phyloP scores from a whole-genome alignment of 1,140 invertebrate genomes.

The Drosophila neocordata region DNA sequence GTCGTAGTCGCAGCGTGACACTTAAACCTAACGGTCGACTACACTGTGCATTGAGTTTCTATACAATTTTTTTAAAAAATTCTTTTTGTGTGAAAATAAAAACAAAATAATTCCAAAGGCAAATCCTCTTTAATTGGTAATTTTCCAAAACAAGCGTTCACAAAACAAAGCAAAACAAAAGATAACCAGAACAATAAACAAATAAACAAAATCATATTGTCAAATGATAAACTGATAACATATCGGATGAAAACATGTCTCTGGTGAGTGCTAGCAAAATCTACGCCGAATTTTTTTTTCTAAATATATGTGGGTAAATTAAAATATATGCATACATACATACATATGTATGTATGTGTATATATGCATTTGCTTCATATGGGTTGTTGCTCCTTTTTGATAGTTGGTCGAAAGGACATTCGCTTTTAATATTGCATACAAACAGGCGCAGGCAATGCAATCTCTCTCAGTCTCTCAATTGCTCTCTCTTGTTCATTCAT shows the following conservation, averaged over 20 bases:
- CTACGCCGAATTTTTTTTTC: not conserved
- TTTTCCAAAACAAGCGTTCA: too few relatives aligned
- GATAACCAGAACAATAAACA: not conserved
- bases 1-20: constrained; percentile 49
- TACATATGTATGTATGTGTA: too few relatives aligned
- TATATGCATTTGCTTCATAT: not conserved
- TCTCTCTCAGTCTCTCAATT: not conserved
- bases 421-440: constrained; percentile 39
- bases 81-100: not conserved
- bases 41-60: not conserved
- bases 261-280: constrained; percentile 43
- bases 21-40: constrained; percentile 45
- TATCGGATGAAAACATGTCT: constrained; percentile 39
- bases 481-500: constrained; percentile 64
- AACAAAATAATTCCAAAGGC: not conserved
- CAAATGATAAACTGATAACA: constrained; percentile 39
- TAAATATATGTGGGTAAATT: not conserved
- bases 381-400: constrained; percentile 9
- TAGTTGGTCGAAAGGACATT: constrained; percentile 33
- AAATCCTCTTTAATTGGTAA: not conserved
- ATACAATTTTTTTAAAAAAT: not conserved
- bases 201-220: not conserved
- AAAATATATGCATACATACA: not conserved
- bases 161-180: not conserved
- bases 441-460: constrained; percentile 17